Evolutionary conservation across 2,797 vertebrate species (phyloP).

Genomic region (Yasuhikotakia modesta): DNA sequence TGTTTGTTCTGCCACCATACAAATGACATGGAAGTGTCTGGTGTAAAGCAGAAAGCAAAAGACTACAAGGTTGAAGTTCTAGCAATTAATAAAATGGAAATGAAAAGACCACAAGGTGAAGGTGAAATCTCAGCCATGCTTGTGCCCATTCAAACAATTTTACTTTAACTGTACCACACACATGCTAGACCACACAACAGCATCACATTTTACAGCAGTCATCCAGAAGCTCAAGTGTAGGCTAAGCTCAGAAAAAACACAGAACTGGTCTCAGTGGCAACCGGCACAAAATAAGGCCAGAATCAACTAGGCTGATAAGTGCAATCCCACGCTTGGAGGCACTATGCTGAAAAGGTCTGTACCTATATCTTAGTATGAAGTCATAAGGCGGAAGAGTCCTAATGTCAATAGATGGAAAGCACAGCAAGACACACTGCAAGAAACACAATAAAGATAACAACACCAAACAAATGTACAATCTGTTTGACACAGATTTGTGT

Average conservation of each 20-base stretch:
- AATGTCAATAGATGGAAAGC: too few relatives aligned
- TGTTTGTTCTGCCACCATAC: not conserved
- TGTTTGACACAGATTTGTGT: not conserved
- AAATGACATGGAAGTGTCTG: not conserved
- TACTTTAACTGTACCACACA: conserved; percentile 48
- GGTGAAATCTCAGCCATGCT: not conserved
- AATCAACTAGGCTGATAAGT: not conserved
- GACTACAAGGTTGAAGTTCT: too few relatives aligned
- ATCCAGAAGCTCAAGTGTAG: conserved; percentile 23
- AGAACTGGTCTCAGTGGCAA: conserved; percentile 30
- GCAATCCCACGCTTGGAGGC: not conserved
- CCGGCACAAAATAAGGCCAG: conserved; percentile 6
- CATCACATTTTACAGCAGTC: conserved; percentile 35
- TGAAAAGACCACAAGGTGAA: not conserved
- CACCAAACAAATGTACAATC: not conserved
- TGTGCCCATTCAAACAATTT: not conserved
- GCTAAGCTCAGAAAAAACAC: conserved; percentile 51
- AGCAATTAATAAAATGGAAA: not conserved
- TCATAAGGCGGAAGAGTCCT: too few relatives aligned
- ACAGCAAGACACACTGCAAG: too few relatives aligned
- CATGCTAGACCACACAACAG: conserved; percentile 46
- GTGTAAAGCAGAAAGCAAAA: not conserved
- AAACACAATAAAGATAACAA: too few relatives aligned
- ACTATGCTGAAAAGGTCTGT: not conserved
- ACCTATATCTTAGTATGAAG: not conserved